Evolutionary conservation across 2,888 invertebrate species (phyloP), one percentile per base, ranked within the genome.

Genomic region (Tetheella fluctuosa): DNA sequence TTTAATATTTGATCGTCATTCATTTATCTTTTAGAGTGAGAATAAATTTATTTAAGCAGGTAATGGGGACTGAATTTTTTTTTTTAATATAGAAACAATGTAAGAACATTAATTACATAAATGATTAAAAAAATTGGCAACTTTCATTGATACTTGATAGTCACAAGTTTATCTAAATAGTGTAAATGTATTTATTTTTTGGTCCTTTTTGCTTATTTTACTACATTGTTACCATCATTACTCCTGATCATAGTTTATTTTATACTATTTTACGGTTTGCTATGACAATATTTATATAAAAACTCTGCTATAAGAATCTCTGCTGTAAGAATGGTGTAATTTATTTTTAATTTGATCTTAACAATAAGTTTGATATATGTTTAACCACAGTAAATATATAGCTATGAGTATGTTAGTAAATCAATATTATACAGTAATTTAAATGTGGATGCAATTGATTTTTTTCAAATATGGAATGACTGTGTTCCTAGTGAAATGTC

Each of bases 161-260:
- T 6, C 7, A 28, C 5, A 28, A 28, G 1, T 28, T 2, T 7
- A 28, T 2, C 3, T 7, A 28, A 28, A 28, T 6, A 28, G 5
- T 6, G 6, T 2, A 7, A 28, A 28, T 0, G 7, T 28, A 28
- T 28, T 7, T 28, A 6, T 28, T 7, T 28, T 7, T 30, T 30
- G 7, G 7, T 10, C 30, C 30, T 28, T 28, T 28, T n/a, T n/a
- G n/a, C n/a, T n/a, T n/a, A n/a, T n/a, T n/a, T n/a, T n/a, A n/a
- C n/a, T n/a, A n/a, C n/a, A n/a, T n/a, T n/a, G n/a, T 15, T 4
- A 13, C 15, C 13, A 6, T 6, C 1, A 39, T 39, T 39, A 39
- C 39, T 39, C n/a, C 39, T 39, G 2, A 39, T n/a, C n/a, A n/a
- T 5, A 39, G 54, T 61, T 69, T 69, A n/a, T 67, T 71, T 67